These are phyloP conservation scores for Drosophila trapezifrons DNA, from an alignment of 1,140 invertebrate genomes.

Conservation along the genomic window DNA sequence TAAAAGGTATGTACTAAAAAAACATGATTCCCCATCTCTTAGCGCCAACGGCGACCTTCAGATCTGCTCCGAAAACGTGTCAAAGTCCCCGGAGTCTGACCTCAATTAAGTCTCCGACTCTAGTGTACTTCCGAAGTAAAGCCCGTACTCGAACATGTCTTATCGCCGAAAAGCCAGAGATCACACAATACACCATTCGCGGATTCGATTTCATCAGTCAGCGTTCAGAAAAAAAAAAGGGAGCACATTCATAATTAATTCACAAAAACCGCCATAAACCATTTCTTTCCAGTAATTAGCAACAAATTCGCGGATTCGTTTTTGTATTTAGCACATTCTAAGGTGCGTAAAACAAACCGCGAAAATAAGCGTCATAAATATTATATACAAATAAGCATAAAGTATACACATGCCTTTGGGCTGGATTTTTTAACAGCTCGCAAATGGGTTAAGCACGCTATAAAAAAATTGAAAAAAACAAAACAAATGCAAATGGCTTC, in stretches of 20 bases:
- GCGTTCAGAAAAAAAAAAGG: conserved; percentile 7
- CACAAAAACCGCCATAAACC: conserved; percentile 38
- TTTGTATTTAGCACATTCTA: conserved; percentile 62
- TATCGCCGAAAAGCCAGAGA: conserved; percentile 22
- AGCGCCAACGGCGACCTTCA: conserved; percentile 31
- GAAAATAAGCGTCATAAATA: conserved; percentile 57
- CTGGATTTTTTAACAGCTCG: conserved; percentile 42
- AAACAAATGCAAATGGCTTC: conserved; percentile 2
- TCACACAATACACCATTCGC: conserved; percentile 11
- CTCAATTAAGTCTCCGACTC: conserved; percentile 29
- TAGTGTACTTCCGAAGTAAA: conserved; percentile 20
- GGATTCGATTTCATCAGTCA: conserved; percentile 51
- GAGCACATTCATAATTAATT: conserved; percentile 51
- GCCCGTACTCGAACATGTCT: conserved; percentile 13
- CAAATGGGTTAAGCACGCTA: conserved; percentile 58
- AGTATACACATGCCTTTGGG: neutral
- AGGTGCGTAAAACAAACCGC: conserved; percentile 69
- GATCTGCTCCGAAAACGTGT: conserved; percentile 42
- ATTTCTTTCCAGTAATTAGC: conserved; percentile 62
- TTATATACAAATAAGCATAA: conserved; percentile 20
- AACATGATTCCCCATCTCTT: conserved; percentile 38
- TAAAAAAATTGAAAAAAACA: conserved; percentile 1
- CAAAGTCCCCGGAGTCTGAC: conserved; percentile 45
- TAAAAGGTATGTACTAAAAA: conserved; percentile 19
- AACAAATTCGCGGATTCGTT: conserved; percentile 42